Evolutionary conservation across 2,797 vertebrate genomes (phyloP).

Genomic region (Podarcis lilfordi): DNA sequence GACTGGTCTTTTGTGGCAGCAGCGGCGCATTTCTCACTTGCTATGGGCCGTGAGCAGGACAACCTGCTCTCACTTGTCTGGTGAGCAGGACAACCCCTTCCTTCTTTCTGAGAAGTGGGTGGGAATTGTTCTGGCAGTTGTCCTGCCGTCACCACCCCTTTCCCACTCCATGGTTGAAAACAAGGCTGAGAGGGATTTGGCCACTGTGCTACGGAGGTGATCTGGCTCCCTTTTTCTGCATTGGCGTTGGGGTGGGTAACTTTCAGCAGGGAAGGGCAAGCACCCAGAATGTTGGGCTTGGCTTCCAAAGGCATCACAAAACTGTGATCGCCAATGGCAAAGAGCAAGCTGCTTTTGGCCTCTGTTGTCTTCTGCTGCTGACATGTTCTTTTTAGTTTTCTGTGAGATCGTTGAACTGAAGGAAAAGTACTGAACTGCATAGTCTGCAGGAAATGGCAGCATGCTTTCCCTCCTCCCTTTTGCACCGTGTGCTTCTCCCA

Average conservation of each 20-base stretch:
- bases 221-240: background rate
- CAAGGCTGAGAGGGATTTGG: background rate
- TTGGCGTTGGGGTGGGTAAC: background rate
- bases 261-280: background rate
- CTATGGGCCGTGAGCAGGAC: background rate
- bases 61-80: no score
- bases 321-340: background rate
- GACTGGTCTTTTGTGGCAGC: background rate
- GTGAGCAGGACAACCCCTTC: background rate
- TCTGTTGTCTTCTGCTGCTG: no score
- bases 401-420: background rate
- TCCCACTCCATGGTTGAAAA: background rate
- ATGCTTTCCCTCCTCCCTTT: background rate
- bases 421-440: background rate
- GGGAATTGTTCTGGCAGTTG: background rate
- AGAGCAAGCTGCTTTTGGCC: background rate
- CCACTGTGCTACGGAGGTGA: background rate
- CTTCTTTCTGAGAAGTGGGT: background rate
- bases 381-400: background rate
- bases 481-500: fast-evolving
- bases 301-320: no score
- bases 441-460: background rate
- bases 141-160: background rate
- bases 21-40: background rate
- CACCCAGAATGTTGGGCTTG: background rate